phyloP scores from a whole-genome alignment of 2,113 vertebrate species.

The Salvator merianae region DNA sequence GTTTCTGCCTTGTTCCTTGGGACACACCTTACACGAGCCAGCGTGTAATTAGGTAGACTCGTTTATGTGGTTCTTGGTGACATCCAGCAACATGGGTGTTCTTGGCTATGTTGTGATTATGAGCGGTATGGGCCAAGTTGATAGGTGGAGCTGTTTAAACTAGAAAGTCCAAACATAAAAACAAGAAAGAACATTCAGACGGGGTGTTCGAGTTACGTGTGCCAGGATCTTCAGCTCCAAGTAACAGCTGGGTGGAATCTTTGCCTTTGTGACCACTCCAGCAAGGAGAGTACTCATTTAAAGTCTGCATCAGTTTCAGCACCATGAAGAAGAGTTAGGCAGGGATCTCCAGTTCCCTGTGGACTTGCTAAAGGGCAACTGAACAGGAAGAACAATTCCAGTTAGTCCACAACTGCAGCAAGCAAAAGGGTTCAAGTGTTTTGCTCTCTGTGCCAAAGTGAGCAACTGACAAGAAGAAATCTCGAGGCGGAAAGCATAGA shows the following conservation, averaged over 20 bases:
- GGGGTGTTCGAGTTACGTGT: background rate
- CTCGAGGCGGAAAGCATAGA: too few relatives aligned
- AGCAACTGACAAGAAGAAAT: too few relatives aligned
- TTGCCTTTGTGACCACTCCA: background rate
- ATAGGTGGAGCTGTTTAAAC: constrained; percentile 5
- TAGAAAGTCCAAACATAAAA: background rate
- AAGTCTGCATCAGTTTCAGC: too few relatives aligned
- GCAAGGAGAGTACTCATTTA: background rate
- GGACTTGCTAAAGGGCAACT: background rate
- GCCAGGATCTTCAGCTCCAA: too few relatives aligned
- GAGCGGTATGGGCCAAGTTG: background rate
- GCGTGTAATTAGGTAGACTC: accelerated
- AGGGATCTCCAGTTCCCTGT: too few relatives aligned
- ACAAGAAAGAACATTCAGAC: constrained; percentile 10
- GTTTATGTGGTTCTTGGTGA: background rate
- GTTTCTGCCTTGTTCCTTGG: background rate
- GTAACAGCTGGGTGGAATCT: background rate
- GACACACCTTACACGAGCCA: too few relatives aligned
- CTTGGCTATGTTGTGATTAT: background rate
- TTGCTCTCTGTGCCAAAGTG: too few relatives aligned
- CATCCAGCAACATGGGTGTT: constrained; percentile 2
- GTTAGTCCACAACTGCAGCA: background rate
- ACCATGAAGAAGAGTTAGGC: background rate
- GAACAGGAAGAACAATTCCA: too few relatives aligned
- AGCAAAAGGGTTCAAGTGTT: too few relatives aligned